Percentiles rank a stretch among this genome's conserved stretches.
Evolutionary conservation across 1,140 invertebrate genomes (phyloP).

Genomic region (Cardiocondyla obscurior): DNA sequence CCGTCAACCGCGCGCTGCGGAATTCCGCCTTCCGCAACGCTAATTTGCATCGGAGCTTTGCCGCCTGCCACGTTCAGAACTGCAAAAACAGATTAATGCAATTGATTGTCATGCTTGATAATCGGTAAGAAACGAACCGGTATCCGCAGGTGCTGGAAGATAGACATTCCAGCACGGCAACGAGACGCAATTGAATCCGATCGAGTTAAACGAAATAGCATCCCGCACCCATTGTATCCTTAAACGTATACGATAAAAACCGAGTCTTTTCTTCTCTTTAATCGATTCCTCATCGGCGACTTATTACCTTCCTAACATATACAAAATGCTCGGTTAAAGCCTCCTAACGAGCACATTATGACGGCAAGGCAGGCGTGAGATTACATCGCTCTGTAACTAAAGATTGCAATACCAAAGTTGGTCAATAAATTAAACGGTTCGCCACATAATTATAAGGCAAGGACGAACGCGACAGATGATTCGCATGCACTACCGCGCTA

Average conservation of each 20-base stretch:
- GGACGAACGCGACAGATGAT: background rate
- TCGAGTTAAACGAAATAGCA: background rate
- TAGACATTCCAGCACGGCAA: background rate
- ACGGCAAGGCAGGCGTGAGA: background rate
- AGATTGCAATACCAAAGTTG: background rate
- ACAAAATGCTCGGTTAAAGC: background rate
- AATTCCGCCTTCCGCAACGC: slow-evolving; percentile 92
- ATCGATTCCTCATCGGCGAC: background rate
- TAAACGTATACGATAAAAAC: slow-evolving; percentile 1
- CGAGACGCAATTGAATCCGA: background rate
- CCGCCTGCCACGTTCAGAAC: slow-evolving; percentile 97
- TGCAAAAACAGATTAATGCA: slow-evolving; percentile 80
- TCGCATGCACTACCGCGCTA: background rate
- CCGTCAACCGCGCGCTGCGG: slow-evolving; percentile 96
- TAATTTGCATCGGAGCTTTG: slow-evolving; percentile 97
- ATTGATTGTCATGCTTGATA: slow-evolving; percentile 8
- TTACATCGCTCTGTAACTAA: background rate
- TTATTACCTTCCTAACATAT: background rate
- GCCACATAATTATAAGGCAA: background rate
- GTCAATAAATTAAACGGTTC: background rate
- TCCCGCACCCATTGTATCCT: background rate
- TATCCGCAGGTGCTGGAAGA: background rate
- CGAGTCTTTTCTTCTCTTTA: background rate
- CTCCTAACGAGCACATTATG: background rate
- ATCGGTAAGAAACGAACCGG: background rate